Conservation (phyloP, 1,140 invertebrate species). For the Apocrypta bakeri region DNA sequence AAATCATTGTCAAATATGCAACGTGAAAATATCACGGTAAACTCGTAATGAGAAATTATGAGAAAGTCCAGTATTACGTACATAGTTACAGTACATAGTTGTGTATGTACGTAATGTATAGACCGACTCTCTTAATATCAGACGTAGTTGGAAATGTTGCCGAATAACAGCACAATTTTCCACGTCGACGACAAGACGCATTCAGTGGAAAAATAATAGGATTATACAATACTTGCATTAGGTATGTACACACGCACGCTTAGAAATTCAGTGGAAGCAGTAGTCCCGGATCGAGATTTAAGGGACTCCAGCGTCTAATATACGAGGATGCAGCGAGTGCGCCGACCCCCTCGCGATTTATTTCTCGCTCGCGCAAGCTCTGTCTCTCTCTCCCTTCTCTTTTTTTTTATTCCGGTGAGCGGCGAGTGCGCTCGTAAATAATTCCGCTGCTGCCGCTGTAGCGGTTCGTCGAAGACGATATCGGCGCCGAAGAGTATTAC, state of each 20-base stretch:
- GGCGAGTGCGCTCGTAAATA: conserved; percentile 58
- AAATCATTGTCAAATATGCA: too few species aligned
- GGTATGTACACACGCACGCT: not conserved
- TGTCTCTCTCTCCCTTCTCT: conserved; percentile 21
- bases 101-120: too few species aligned
- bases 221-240: too few species aligned
- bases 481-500: not conserved
- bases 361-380: conserved; percentile 53
- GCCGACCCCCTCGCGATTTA: conserved; percentile 41
- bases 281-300: conserved; percentile 49
- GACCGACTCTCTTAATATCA: too few species aligned
- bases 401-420: conserved; percentile 19
- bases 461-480: not conserved
- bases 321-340: conserved; percentile 37
- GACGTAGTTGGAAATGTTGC: too few species aligned
- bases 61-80: too few species aligned
- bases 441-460: conserved; percentile 43
- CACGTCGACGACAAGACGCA: too few species aligned
- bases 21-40: too few species aligned
- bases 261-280: not conserved
- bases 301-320: conserved; percentile 51
- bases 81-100: too few species aligned
- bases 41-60: too few species aligned
- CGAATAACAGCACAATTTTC: too few species aligned
- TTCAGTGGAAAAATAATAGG: too few species aligned